Base-by-base conservation (phyloP, 2,888 invertebrate genomes). In the Chouioia cunea region DNA sequence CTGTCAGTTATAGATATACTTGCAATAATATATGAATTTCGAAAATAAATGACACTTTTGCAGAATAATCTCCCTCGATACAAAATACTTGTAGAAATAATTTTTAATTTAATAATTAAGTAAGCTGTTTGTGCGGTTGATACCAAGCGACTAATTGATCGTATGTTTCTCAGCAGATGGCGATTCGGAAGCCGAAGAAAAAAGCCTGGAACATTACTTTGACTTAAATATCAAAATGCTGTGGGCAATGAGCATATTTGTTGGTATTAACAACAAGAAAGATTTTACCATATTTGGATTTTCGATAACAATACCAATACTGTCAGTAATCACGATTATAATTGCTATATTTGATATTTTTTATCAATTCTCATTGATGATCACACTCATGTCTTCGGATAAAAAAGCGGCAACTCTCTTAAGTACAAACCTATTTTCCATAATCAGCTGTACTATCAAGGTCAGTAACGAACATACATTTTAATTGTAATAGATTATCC, bases 391-490 rank as follows among this genome's bases (percentile, higher is more conserved):
- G 16, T 48, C n/a, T 48, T 16, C 18, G 8, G 48, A 48, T 16
- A 48, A 48, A 48, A 18, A 48, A 48, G 2, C 48, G 8, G 15
- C 48, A 16, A 48, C 48, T 4, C 16, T 16, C 8, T 16, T 18
- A 48, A n/a, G n/a, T 1, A 48, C 48, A n/a, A 48, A 48, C 14
- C 8, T 48, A 48, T 48, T 48, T 2, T 48, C 48, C 10, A 48
- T 16, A n/a, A 48, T 48, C n/a, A 48, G 48, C 48, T 48, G 48
- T 18, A n/a, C n/a, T 48, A 16, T 18, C 18, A 48, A 48, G 48
- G 48, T 48, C 27, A 27, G 27, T 27, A 4, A 27, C 6, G 27
- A 27, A 6, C 6, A 27, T 4, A 27, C 2, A 27, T 27, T 27
- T 27, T 6, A 27, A 27, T 27, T n/a, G n/a, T n/a, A n/a, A n/a